A percentile compares a stretch with the other conserved stretches of the same genome.
phyloP scores from a whole-genome alignment of 2,113 vertebrate species.

The Trogon melanurus region DNA sequence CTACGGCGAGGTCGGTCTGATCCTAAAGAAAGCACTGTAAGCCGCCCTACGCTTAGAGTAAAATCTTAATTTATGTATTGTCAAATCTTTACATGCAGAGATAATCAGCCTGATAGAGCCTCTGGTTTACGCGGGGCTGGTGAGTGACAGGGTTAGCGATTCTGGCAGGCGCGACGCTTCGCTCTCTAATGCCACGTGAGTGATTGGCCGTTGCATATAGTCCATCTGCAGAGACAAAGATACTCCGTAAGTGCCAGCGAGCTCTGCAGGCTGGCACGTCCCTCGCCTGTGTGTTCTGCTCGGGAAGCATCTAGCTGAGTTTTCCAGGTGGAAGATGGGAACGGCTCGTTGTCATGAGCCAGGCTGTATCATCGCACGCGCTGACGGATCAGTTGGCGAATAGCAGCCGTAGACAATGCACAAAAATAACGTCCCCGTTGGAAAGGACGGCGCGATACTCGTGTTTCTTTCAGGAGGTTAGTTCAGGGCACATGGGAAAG shows the following conservation, averaged over 20 bases:
- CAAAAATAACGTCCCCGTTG: not conserved
- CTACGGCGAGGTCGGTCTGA: not conserved
- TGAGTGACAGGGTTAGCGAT: not conserved
- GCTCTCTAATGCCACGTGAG: not conserved
- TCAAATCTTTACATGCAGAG: constrained; percentile 43
- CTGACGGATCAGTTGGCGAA: not conserved
- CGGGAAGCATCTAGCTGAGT: not conserved
- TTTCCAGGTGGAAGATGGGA: not conserved
- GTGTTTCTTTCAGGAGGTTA: not conserved
- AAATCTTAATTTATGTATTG: constrained; percentile 59
- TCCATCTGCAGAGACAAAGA: not conserved
- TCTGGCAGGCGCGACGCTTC: not conserved
- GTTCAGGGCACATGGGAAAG: not conserved
- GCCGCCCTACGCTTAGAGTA: not conserved
- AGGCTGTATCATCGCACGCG: not conserved
- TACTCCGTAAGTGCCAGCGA: not conserved
- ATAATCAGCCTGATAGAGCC: constrained; percentile 41
- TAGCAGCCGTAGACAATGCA: not conserved
- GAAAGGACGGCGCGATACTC: not conserved
- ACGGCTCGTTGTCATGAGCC: not conserved
- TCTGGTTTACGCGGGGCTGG: not conserved
- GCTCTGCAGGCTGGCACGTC: not conserved
- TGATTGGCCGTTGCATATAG: not conserved
- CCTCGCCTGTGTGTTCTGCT: not conserved
- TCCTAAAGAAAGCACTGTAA: constrained; percentile 49